Percentiles rank a stretch among this genome's conserved stretches.
Conservation (phyloP, 2,113 vertebrate species). For the Clarias gariepinus region DNA sequence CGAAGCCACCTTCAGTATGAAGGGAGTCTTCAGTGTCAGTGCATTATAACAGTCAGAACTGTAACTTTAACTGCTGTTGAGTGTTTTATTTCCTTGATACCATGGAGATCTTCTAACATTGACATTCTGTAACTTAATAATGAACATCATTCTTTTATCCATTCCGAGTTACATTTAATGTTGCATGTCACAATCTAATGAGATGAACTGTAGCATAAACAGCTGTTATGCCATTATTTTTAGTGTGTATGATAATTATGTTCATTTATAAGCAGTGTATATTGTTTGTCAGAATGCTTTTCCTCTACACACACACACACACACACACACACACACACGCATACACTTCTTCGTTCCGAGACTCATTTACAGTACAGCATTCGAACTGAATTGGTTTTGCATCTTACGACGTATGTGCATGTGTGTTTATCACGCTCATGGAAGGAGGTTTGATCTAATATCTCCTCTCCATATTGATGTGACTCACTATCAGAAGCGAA, state of each 20-base stretch:
- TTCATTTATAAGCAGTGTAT: background rate
- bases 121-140: background rate
- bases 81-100: background rate
- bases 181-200: background rate
- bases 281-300: background rate
- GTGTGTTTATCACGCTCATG: background rate
- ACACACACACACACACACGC: background rate
- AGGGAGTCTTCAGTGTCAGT: background rate
- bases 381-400: background rate
- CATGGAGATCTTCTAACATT: background rate
- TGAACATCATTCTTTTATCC: background rate
- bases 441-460: background rate
- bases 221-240: background rate
- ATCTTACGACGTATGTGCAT: no score
- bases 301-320: background rate
- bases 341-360: background rate
- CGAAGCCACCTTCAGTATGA: background rate
- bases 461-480: background rate
- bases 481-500: background rate
- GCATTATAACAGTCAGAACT: background rate
- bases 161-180: background rate
- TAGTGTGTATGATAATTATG: background rate
- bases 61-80: background rate
- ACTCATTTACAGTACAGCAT: background rate
- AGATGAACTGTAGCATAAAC: background rate